These are phyloP conservation scores for Chauna torquata DNA, from an alignment of 2,113 vertebrate genomes.

Conservation along the genomic window DNA sequence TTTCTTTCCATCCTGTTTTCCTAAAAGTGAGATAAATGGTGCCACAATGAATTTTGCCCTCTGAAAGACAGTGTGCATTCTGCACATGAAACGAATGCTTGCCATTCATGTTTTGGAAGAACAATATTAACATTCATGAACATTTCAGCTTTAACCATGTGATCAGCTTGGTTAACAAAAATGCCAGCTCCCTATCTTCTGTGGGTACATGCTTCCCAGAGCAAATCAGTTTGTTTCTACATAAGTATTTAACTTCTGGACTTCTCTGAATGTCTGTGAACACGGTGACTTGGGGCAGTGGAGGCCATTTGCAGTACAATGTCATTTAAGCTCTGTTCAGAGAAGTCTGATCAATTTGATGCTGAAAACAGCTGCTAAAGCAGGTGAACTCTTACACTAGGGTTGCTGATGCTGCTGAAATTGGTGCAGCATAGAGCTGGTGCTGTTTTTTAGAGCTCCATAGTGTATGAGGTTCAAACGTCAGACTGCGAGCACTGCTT, in stretches of 20 bases:
- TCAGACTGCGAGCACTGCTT: background rate
- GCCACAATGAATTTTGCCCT: background rate
- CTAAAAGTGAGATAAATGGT: background rate
- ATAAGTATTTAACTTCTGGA: background rate
- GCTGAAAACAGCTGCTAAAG: background rate
- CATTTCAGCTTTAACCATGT: background rate
- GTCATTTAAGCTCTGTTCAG: background rate
- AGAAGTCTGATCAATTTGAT: background rate
- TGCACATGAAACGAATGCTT: background rate
- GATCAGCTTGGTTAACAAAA: slow-evolving; percentile 20
- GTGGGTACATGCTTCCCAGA: background rate
- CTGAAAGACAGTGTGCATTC: slow-evolving; percentile 19
- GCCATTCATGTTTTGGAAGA: background rate
- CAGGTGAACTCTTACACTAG: background rate
- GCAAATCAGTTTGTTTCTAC: background rate
- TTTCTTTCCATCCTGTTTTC: background rate
- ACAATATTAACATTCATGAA: background rate
- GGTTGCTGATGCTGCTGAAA: slow-evolving; percentile 27
- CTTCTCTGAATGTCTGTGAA: background rate
- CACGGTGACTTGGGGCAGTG: background rate
- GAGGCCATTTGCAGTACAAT: background rate
- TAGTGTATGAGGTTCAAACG: background rate
- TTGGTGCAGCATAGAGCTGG: background rate
- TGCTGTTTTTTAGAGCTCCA: slow-evolving; percentile 14
- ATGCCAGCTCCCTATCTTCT: background rate